Percentiles rank a stretch among this genome's conserved stretches.
Conservation (phyloP, 2,113 vertebrate species). For the Nibea albiflora region DNA sequence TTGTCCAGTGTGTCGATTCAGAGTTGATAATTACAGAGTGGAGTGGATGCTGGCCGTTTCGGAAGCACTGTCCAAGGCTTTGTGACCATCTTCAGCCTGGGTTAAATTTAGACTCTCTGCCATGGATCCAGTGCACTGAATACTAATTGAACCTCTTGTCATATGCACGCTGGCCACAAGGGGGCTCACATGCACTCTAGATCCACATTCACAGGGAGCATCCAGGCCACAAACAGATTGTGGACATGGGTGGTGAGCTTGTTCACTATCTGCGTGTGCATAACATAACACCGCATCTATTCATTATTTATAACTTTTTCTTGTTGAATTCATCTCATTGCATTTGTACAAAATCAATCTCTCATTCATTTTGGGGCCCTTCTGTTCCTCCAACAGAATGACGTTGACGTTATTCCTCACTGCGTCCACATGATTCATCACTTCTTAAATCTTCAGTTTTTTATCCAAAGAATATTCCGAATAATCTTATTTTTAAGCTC, state of each 20-base stretch:
- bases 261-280: not conserved
- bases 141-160: constrained; percentile 20
- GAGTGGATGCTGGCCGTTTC: constrained; percentile 41
- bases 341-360: not conserved
- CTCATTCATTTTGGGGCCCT: not conserved
- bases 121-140: constrained; percentile 8
- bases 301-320: not conserved
- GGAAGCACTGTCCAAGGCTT: constrained; percentile 45
- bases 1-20: constrained; percentile 24
- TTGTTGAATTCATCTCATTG: not conserved
- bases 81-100: constrained; percentile 2
- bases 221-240: not conserved
- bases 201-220: not conserved
- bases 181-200: constrained; percentile 30
- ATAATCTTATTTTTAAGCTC: not conserved
- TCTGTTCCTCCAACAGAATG: not conserved
- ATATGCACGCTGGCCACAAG: constrained; percentile 32
- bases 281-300: not conserved
- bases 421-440: not conserved
- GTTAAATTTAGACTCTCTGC: constrained; percentile 26
- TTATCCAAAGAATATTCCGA: not conserved
- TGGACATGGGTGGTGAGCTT: not conserved
- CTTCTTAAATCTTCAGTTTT: not conserved
- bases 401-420: not conserved
- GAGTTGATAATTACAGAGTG: constrained; percentile 42